Evolutionary conservation across 2,888 invertebrate species (phyloP), one percentile per base, ranked within the genome.

Genomic region (Patella ulyssiponensis): DNA sequence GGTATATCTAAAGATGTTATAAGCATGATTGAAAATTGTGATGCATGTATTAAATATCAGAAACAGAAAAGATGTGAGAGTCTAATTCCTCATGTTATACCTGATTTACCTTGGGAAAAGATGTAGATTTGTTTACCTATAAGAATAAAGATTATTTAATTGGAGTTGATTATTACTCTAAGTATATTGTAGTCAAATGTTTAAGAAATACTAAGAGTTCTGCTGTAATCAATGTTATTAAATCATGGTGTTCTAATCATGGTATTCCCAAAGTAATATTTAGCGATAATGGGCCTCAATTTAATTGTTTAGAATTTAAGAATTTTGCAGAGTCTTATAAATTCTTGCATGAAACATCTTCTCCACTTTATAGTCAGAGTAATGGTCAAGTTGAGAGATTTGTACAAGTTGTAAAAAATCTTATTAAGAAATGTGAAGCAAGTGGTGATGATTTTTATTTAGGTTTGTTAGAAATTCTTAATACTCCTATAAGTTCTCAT

Each of bases 181-280:
- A 58, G n/a, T 58, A n/a, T 58, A 4, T 58, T 33, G 33, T 33
- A n/a, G 58, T 58, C 17, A 58, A 58, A 58, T 1, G 11, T n/a
- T 58, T 11, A 58, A 58, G 58, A 58, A 58, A 58, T 58, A 58
- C 58, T n/a, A n/a, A 58, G 20, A n/a, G 58, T 58, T n/a, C n/a
- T 58, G n/a, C 58, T 58, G 58, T 58, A n/a, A 58, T 58, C 20
- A 58, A n/a, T 58, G 17, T 58, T 58, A 58, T 58, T n/a, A 58
- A 58, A 20, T 58, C 58, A n/a, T 58, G n/a, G 20, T 58, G 20
- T 58, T 58, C 11, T n/a, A 58, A 9, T 9, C 58, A 58, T 58
- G 58, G 58, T 15, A 58, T 58, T 58, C 58, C 58, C 20, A 58
- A 14, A 20, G 20, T 15, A 58, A 58, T 58, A 58, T 58, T 58